Base-by-base conservation (phyloP, 2,797 vertebrate species). In the Xiphorhynchus erythropygius region DNA sequence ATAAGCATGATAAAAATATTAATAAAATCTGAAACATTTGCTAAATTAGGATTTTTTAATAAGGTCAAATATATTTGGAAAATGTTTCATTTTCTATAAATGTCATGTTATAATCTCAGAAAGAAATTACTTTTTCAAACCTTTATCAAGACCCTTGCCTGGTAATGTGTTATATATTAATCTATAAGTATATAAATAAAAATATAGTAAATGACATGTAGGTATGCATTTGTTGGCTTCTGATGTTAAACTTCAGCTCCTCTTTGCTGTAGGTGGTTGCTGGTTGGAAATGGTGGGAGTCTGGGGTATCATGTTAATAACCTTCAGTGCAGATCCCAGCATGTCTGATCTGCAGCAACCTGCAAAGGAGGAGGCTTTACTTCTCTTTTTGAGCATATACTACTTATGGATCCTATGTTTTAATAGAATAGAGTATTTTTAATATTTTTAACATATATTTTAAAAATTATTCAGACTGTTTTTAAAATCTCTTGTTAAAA, bases 11-110 rank as follows among this genome's bases (percentile, higher is more conserved):
- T 88, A 93, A 93, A 94, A 90, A 81, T 59, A 84, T 91, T 93
- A 87, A 91, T 88, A 85, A 94, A 79, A 73, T 67, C 56, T 82
- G 70, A 94, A 95, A 27, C 80, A 59, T 76, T 91, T 18, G 46
- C 85, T 84, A 74, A 94, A 94, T 94, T 79, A 79, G 76, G 16
- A 70, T 11, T 85, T 92, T 96, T 93, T 92, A 95, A 95, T 91
- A 93, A 93, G 95, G 94, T 90, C 91, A 93, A 92, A 83, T 94
- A 91, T 94, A 93, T 96, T 90, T 94, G 76, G 87, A 82, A 94
- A 88, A 73, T 46, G 46, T 89, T 94, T 91, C 27, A 74, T 42
- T 84, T 94, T 84, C 80, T 88, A 64, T 82, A 87, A 95, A 79
- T 57, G 33, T 70, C 47, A 30, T 32, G 1, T 41, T 64, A n/a